Evolutionary conservation across 2,113 vertebrate genomes (phyloP), one percentile per base, ranked within the genome.

Genomic region (Romanogobio albipinnatus): DNA sequence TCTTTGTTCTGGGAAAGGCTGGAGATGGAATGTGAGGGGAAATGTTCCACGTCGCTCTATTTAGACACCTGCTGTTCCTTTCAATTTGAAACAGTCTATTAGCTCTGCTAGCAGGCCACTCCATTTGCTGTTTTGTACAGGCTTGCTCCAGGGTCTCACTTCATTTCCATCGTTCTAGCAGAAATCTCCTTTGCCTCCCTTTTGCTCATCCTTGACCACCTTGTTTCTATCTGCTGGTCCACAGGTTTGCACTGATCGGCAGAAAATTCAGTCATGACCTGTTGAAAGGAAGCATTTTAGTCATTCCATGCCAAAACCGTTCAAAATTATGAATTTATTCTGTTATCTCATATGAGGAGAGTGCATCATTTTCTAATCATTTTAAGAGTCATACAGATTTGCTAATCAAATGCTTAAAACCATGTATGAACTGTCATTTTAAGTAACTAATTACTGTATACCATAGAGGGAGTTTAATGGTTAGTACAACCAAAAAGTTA

Each of bases 11-110:
- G 87, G 84, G 84, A 88, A 85, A 71, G 84, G 62, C 87, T 56
- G 26, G 49, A 86, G 87, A 87, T 51, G 85, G 87, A 91, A 91
- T 86, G 89, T 89, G 75, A 88, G 87, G 86, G 91, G 91, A 91
- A 92, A 90, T 93, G 91, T 93, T 91, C 90, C 91, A 89, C 88
- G 51, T 90, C 87, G 78, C 88, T 89, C 91, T 90, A 89, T 92
- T 94, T 92, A 93, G 91, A 91, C 87, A 87, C 92, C 91, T 79
- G 90, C 91, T 91, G 91, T 92, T 93, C 76, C 90, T 91, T 93
- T 93, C 91, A 90, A 91, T 94, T 93, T 90, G 91, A 93, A 91
- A 87, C 90, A 90, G 88, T 91, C 90, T 91, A 93, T 93, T 94
- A 93, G 89, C 90, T 87, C 89, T 62, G 87, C 86, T 87, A 89